Conservation (phyloP, 2,888 invertebrate genomes). For the Alitta virens region DNA sequence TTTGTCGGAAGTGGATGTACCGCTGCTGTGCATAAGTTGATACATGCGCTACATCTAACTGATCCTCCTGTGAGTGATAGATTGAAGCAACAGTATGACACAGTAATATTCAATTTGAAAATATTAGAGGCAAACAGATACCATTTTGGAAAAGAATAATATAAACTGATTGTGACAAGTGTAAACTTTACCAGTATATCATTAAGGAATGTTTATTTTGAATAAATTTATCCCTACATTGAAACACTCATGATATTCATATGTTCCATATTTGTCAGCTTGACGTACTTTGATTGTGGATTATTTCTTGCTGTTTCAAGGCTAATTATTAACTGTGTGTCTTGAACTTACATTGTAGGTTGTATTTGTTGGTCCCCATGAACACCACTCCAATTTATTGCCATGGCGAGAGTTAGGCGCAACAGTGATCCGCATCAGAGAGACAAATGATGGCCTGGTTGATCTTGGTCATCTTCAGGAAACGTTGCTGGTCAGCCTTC, state of each 20-base stretch:
- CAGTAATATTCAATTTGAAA: too few relatives aligned
- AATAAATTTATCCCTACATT: too few relatives aligned
- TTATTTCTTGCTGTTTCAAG: too few relatives aligned
- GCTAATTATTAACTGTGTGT: neutral
- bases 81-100: too few relatives aligned
- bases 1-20: slow-evolving; percentile 74
- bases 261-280: too few relatives aligned
- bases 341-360: slow-evolving; percentile 58
- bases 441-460: slow-evolving; percentile 76
- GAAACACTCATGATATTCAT: too few relatives aligned
- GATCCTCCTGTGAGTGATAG: slow-evolving; percentile 49
- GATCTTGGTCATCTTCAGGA: slow-evolving; percentile 75
- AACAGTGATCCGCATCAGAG: slow-evolving; percentile 75
- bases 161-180: too few relatives aligned
- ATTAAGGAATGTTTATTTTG: too few relatives aligned
- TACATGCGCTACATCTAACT: slow-evolving; percentile 69
- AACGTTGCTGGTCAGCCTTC: slow-evolving; percentile 68
- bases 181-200: too few relatives aligned
- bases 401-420: slow-evolving; percentile 81
- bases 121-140: too few relatives aligned
- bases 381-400: slow-evolving; percentile 73
- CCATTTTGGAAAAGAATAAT: too few relatives aligned
- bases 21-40: slow-evolving; percentile 74
- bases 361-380: slow-evolving; percentile 77
- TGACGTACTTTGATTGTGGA: too few relatives aligned